These are phyloP conservation scores for Brenthis ino DNA, from an alignment of 2,888 invertebrate species.

Conservation along the genomic window DNA sequence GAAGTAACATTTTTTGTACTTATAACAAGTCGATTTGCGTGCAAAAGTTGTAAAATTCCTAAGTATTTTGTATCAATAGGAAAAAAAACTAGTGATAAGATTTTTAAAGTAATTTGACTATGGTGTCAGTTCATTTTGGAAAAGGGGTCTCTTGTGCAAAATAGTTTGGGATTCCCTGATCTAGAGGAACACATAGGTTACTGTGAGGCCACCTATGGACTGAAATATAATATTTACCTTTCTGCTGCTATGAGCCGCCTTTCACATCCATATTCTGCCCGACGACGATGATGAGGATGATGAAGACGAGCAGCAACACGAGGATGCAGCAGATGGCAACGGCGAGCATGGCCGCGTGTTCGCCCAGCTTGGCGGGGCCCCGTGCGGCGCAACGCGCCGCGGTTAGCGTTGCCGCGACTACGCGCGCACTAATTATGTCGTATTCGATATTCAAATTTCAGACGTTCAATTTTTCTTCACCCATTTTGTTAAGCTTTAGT, in stretches of 20 bases:
- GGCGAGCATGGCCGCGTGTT: constrained; percentile 87
- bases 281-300: constrained; percentile 90
- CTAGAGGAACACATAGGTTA: too few species aligned
- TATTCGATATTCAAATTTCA: constrained; percentile 26
- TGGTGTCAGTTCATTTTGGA: too few species aligned
- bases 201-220: too few species aligned
- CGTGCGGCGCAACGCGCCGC: constrained; percentile 65
- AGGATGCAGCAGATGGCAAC: constrained; percentile 92
- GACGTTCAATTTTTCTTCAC: constrained; percentile 12
- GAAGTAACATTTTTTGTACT: too few species aligned
- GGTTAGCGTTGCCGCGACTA: constrained; percentile 60
- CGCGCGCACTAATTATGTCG: constrained; percentile 59
- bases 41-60: too few species aligned
- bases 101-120: too few species aligned
- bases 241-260: constrained; percentile 78
- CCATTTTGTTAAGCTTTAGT: constrained; percentile 22
- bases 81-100: too few species aligned
- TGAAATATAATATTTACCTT: constrained; percentile 53
- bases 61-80: too few species aligned
- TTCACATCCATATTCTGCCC: constrained; percentile 88
- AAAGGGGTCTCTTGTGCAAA: too few species aligned
- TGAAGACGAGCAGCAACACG: constrained; percentile 90
- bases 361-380: constrained; percentile 77
- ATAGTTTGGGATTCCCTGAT: too few species aligned
- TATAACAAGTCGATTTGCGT: too few species aligned